Evolutionary conservation across 1,140 invertebrate species (phyloP).

Genomic region (Procambarus virginalis): DNA sequence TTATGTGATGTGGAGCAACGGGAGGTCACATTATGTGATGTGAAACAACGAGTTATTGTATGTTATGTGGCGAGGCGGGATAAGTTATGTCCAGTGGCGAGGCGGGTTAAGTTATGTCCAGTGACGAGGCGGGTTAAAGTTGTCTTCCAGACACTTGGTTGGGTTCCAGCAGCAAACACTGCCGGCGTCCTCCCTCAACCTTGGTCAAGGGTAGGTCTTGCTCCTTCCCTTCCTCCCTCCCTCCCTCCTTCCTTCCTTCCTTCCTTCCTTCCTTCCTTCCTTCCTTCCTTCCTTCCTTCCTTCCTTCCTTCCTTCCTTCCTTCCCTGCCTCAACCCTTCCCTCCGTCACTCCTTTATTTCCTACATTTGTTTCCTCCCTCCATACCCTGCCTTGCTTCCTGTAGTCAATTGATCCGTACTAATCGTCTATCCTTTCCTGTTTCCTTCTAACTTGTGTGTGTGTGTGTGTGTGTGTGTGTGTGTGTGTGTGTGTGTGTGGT

Average conservation of each 20-base stretch:
- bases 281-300: background rate
- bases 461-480: constrained; percentile 13
- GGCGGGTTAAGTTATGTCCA: too few relatives aligned
- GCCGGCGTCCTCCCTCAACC: background rate
- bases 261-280: background rate
- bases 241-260: background rate
- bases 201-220: background rate
- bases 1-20: too few relatives aligned
- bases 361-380: background rate
- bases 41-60: too few relatives aligned
- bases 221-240: background rate
- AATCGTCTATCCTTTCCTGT: background rate
- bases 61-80: too few relatives aligned
- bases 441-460: background rate
- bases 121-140: constrained; percentile 7
- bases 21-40: too few relatives aligned
- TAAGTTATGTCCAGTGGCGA: too few relatives aligned
- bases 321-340: background rate
- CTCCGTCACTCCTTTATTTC: background rate
- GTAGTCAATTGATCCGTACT: background rate
- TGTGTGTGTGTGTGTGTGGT: background rate
- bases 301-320: background rate
- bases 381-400: background rate
- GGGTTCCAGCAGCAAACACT: background rate
- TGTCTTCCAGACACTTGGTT: background rate